Base-by-base conservation (phyloP, 1,140 invertebrate species). In the Probaryconus sp. region DNA sequence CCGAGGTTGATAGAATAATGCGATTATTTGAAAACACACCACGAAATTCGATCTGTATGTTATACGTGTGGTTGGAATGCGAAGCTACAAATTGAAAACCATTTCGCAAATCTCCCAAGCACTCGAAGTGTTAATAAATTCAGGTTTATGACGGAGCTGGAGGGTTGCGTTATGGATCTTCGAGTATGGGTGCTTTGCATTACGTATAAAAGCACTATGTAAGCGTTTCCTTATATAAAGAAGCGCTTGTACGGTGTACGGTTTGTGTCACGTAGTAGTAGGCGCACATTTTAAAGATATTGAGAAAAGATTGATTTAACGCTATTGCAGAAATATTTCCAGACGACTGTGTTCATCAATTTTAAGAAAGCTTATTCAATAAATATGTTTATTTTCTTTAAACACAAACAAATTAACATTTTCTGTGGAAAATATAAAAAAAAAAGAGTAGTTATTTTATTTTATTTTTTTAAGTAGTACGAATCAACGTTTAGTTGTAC, bases 41-140 rank as follows among this genome's bases (percentile, higher is more conserved):
- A 63, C 65, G 65, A 71, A 74, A 40, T 69, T 77, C 64, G 48
- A 77, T 77, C 75, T 65, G 58, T 14, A 55, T 51, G 69, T 58
- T 60, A 38, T 81, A 83, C 79, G 81, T 84, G 79, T 76, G 78
- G 47, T 58, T 55, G 42, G 58, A 61, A 79, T 76, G 83, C 80
- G 80, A 74, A 82, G 79, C 79, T 87, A 87, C 85, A 88, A 88
- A 88, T 88, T 88, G 86, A 88, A 88, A 87, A 88, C 85, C 85
- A 86, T 88, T 87, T 83, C 79, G 78, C 82, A 84, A 87, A 86
- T 88, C 84, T 85, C 81, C 77, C 71, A 64, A 65, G 67, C 82
- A 78, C 80, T 85, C 77, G 47, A 76, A 84, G 83, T 88, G 85
- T 87, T 88, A 88, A 88, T 88, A 88, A 87, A 88, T 88, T 88